Percentiles rank a stretch among this genome's conserved stretches.
Conservation (phyloP, 2,113 vertebrate species). For the Corythoichthys haematopterus region DNA sequence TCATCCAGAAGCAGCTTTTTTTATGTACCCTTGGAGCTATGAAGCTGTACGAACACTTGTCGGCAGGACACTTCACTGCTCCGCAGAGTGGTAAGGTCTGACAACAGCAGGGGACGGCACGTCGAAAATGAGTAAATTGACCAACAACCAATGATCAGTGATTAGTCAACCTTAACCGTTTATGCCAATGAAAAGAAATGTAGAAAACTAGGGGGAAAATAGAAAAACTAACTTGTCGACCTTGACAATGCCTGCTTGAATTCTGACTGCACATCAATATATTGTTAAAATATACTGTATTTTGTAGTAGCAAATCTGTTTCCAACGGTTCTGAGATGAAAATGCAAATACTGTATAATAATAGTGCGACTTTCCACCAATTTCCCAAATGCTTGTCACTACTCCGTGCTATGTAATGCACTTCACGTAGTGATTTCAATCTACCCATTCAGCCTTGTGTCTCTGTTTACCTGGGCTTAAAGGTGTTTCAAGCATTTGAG, state of each 20-base stretch:
- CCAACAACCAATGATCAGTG: too few species aligned
- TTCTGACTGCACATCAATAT: not conserved
- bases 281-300: conserved; percentile 26
- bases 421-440: conserved; percentile 25
- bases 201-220: too few species aligned
- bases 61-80: too few species aligned
- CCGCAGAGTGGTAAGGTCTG: too few species aligned
- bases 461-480: conserved; percentile 19
- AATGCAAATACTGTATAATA: conserved; percentile 52
- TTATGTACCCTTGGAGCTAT: too few species aligned
- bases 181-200: too few species aligned
- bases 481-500: conserved; percentile 16
- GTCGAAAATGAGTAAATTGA: too few species aligned
- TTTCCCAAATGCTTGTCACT: conserved; percentile 8
- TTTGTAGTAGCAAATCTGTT: conserved; percentile 40
- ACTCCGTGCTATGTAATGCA: not conserved
- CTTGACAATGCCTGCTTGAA: not conserved
- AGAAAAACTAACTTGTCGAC: too few species aligned
- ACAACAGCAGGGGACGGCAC: too few species aligned
- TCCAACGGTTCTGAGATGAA: conserved; percentile 43
- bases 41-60: too few species aligned
- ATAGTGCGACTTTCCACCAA: conserved; percentile 25
- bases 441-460: conserved; percentile 24
- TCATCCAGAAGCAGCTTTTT: too few species aligned
- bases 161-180: too few species aligned